A percentile compares a stretch with the other conserved stretches of the same genome.
phyloP scores from a whole-genome alignment of 2,888 invertebrate species.

The Heliothis peltigera region DNA sequence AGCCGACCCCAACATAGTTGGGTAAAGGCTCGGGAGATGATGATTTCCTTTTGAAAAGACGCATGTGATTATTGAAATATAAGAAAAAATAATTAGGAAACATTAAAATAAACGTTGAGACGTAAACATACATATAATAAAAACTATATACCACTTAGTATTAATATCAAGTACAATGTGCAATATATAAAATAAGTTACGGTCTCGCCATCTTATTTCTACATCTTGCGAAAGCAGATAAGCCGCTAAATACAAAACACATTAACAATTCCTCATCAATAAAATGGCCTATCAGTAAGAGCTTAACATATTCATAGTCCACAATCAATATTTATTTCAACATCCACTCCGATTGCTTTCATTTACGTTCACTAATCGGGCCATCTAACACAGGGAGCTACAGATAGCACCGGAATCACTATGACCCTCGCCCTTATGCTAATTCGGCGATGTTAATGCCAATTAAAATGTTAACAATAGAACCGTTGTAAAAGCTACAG shows the following conservation, averaged over 20 bases:
- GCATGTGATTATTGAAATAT: too few species aligned
- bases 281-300: constrained; percentile 43
- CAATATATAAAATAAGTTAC: too few species aligned
- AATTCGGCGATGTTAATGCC: constrained; percentile 76
- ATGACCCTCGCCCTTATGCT: constrained; percentile 75
- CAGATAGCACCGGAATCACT: constrained; percentile 50
- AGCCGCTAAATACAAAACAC: constrained; percentile 35
- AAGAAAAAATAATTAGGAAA: too few species aligned
- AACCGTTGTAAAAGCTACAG: constrained; percentile 68
- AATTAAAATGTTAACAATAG: constrained; percentile 88
- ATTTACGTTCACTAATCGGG: constrained; percentile 48
- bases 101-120: too few species aligned
- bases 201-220: constrained; percentile 26
- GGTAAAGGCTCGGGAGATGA: too few species aligned
- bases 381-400: constrained; percentile 64
- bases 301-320: constrained; percentile 53
- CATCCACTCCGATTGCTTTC: constrained; percentile 35
- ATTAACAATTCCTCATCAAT: constrained; percentile 42
- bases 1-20: too few species aligned
- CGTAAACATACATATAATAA: too few species aligned
- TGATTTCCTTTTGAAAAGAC: too few species aligned
- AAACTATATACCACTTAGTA: too few species aligned
- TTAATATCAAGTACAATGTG: too few species aligned
- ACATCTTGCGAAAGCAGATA: constrained; percentile 49
- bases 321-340: constrained; percentile 37